A percentile compares a stretch with the other conserved stretches of the same genome.
phyloP scores from a whole-genome alignment of 1,140 invertebrate species.

The Procambarus virginalis region DNA sequence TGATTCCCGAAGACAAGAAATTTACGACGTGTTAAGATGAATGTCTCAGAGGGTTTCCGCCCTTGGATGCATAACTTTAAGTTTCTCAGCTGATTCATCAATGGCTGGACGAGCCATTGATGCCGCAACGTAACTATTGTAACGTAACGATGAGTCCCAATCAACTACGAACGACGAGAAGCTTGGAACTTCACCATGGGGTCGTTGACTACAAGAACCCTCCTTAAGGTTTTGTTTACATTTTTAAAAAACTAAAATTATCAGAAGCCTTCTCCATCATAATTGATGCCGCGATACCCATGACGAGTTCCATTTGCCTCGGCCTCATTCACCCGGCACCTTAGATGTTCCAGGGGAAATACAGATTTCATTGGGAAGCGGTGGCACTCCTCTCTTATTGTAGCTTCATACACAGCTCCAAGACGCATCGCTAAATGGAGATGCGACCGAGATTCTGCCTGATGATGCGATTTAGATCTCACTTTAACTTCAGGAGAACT shows the following conservation, averaged over 20 bases:
- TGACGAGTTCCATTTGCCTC: too few species aligned
- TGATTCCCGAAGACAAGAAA: conserved; percentile 1
- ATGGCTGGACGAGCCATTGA: not conserved
- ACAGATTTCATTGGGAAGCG: too few species aligned
- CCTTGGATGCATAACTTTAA: not conserved
- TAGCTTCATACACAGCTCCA: too few species aligned
- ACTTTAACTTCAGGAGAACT: not conserved
- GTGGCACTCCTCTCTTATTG: too few species aligned
- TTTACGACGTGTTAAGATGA: conserved; percentile 5
- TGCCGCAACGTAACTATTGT: not conserved
- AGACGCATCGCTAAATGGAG: too few species aligned
- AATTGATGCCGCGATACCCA: too few species aligned
- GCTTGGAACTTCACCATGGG: too few species aligned
- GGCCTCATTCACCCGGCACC: too few species aligned
- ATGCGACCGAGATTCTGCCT: not conserved
- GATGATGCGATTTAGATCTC: not conserved
- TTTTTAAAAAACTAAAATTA: too few species aligned
- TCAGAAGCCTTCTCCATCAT: too few species aligned
- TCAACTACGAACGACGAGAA: not conserved
- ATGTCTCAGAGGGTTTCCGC: not conserved
- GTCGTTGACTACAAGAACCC: not conserved
- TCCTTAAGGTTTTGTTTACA: too few species aligned
- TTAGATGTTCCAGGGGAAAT: too few species aligned
- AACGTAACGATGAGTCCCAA: not conserved
- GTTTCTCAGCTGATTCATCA: not conserved